A percentile compares a stretch with the other conserved stretches of the same genome.
phyloP scores from a whole-genome alignment of 2,113 vertebrate species.

The Daboia siamensis region DNA sequence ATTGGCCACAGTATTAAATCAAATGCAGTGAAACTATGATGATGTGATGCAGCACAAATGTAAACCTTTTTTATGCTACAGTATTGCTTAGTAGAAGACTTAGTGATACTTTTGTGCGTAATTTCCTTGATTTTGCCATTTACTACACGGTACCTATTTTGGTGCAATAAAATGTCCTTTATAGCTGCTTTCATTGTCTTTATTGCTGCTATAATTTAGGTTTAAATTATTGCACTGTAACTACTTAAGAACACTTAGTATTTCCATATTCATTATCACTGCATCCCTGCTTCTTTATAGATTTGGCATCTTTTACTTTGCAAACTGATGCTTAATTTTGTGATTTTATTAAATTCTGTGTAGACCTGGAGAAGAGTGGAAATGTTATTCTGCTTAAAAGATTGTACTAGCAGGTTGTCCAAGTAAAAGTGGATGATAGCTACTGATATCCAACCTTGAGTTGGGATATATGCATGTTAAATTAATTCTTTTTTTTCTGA shows the following conservation, averaged over 20 bases:
- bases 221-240: slow-evolving; percentile 26
- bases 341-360: slow-evolving; percentile 27
- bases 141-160: neutral
- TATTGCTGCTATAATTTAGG: neutral
- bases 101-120: neutral
- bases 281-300: neutral
- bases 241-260: slow-evolving; percentile 18
- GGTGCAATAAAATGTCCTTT: neutral
- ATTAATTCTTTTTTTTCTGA: slow-evolving; percentile 26
- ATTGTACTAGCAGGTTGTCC: slow-evolving; percentile 20
- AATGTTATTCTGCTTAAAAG: slow-evolving; percentile 45
- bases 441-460: slow-evolving; percentile 38
- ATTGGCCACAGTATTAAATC: neutral
- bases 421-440: slow-evolving; percentile 20
- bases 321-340: slow-evolving; percentile 6
- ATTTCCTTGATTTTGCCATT: slow-evolving; percentile 7
- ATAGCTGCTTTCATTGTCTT: slow-evolving; percentile 7
- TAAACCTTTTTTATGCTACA: neutral
- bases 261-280: neutral
- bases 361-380: slow-evolving; percentile 43
- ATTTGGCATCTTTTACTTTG: neutral
- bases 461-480: slow-evolving; percentile 61
- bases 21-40: neutral
- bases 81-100: neutral
- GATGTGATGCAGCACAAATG: neutral